These are phyloP conservation scores for Gambelia wislizenii DNA, from an alignment of 2,797 vertebrate species.

Conservation along the genomic window DNA sequence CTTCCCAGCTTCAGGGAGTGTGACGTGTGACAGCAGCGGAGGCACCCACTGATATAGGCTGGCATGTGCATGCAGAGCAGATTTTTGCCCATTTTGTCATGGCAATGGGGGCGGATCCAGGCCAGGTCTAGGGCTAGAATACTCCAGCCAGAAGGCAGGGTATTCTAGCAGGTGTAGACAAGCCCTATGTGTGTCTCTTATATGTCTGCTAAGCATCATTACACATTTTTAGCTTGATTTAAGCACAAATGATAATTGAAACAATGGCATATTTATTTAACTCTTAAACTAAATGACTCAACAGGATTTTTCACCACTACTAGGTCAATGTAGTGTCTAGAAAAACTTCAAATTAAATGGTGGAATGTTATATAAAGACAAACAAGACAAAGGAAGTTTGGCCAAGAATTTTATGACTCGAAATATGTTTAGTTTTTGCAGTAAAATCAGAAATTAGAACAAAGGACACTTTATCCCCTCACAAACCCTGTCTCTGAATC, in stretches of 20 bases:
- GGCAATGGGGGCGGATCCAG: too few relatives aligned
- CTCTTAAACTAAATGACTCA: not conserved
- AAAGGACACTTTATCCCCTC: constrained; percentile 5
- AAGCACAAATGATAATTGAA: not conserved
- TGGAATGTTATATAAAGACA: not conserved
- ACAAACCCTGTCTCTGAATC: not conserved
- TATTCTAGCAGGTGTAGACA: too few relatives aligned
- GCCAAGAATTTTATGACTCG: not conserved
- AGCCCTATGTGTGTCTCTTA: too few relatives aligned
- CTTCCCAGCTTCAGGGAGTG: too few relatives aligned
- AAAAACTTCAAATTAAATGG: not conserved
- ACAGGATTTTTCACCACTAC: not conserved
- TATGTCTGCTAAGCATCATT: not conserved
- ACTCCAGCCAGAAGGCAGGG: too few relatives aligned
- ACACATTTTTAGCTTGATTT: not conserved
- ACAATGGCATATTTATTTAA: not conserved
- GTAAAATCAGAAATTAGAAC: not conserved
- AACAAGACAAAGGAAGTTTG: not conserved
- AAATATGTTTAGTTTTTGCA: not conserved
- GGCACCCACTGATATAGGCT: too few relatives aligned
- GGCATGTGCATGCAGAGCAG: too few relatives aligned
- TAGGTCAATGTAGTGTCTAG: not conserved
- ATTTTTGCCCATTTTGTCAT: too few relatives aligned
- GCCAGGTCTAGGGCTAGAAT: too few relatives aligned
- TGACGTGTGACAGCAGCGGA: too few relatives aligned